Evolutionary conservation across 2,888 invertebrate genomes (phyloP), one percentile per base, ranked within the genome.

Genomic region (Hoplodrina ambigua): DNA sequence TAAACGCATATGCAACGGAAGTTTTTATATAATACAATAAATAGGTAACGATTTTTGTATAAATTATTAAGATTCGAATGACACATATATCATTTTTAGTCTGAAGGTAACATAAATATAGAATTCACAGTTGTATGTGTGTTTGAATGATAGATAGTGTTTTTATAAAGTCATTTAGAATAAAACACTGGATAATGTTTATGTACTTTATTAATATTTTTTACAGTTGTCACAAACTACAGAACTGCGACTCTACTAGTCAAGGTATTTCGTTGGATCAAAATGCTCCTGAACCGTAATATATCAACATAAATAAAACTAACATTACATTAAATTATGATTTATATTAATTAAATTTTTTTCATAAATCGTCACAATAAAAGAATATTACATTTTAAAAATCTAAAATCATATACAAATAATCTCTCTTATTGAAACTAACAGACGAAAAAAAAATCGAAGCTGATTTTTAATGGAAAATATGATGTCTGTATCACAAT

Each of bases 341-440:
- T 90, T 93, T 90, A 91, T 89, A 90, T 91, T 90, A 91, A 90
- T 88, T 84, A 61, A 69, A 10, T 72, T 78, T 78, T 70, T 89
- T 90, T 91, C 89, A 92, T 93, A 92, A 91, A 91, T 91, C 86
- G 92, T 90, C 93, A 93, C 90, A 91, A 91, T 93, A 93, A 92
- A 92, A 91, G 88, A 90, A 93, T 91, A 93, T 92, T 92, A 92
- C 88, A 90, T 85, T 92, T 91, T 76, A 86, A 88, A 91, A 94
- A 92, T 91, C 94, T 94, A 94, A 94, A 93, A 90, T 94, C 94
- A 95, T 95, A 92, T 94, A 95, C 94, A 95, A 94, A 94, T 95
- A 94, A 95, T 94, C 93, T 94, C 91, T 93, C 94, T 94, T 94
- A 92, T 90, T 90, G 92, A 92, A 90, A 93, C 92, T 92, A 93